Evolutionary conservation across 2,888 invertebrate species (phyloP), one percentile per base, ranked within the genome.

Genomic region (Periphyllus acericola): DNA sequence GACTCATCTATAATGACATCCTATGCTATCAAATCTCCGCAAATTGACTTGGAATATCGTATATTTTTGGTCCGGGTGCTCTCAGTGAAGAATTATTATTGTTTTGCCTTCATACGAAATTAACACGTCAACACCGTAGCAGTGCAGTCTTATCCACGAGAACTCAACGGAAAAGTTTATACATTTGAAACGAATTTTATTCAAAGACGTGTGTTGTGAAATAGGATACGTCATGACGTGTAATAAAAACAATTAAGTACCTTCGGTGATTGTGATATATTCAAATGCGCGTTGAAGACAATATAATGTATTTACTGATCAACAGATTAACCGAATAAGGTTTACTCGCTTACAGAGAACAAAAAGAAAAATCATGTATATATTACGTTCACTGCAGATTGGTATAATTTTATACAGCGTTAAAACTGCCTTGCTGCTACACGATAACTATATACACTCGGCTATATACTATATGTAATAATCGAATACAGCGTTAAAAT

Each of bases 1-100:
- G 1, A 85, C 78, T 46, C 76, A 25, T 79, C 36, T 32, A 25
- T 71, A 85, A 78, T 71, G 52, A 68, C 68, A 78, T 85, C 78
- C 52, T 85, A 76, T 40, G 46, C 68, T 4, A 46, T 29, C 25
- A 66, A 68, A 76, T 84, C 21, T 40, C 32, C 25, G 5, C 78
- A 68, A 76, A 78, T 68, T 66, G 32, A 40, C 66, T 76, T 34
- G 17, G 40, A 83, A 32, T 75, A 72, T 75, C 40, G 60, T 83
- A 40, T 60, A 80, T 40, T 29, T 46, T 46, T 79, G 25, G 34
- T 19, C 17, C 40, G 25, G 8, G 40, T 52, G 34, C 71, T 71
- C 46, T 32, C 40, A 9, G 52, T 17, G 19, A 60, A 83, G 21
- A 60, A 83, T 32, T 40, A 11, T 29, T 75, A 83, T 32, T 40